Base-by-base conservation (phyloP, 2,888 invertebrate genomes). In the Tenthredo amoena region DNA sequence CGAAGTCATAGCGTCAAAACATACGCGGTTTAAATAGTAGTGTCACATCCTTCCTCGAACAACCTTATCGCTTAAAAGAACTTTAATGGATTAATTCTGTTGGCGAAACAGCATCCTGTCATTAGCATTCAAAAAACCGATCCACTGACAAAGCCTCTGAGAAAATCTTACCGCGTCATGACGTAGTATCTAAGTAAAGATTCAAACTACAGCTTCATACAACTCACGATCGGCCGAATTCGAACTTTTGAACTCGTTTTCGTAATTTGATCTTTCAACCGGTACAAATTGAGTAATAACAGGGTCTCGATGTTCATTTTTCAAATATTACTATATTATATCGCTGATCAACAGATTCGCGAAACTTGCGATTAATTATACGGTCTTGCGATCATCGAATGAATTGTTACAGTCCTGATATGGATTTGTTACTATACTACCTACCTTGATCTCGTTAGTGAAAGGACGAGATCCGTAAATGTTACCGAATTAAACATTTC, bases 1-100 rank as follows among this genome's bases (percentile, higher is more conserved):
- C 34, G 68, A 68, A 15, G 15, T 34, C 34, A 18, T 26, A 68
- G 26, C 12, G 21, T 40, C n/a, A 31, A 74, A 74, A 31, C 37
- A 47, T 18, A 7, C 3, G 55, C 34, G 77, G 50, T 77, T 55
- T 34, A 18, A 15, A 47, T 31, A 34, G 72, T 40, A 43, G 12
- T 10, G 43, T 74, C n/a, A 77, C 34, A 77, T 55, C 55, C 34
- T 77, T 77, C 77, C 34, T 77, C 26, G 77, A 77, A 77, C 55
- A n/a, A 77, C 34, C 21, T 50, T 47, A 71, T 12, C 37, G 34
- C 10, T 43, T 77, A 2, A 31, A 2, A 31, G 40, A 76, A 47
- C 12, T 26, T 18, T 77, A 77, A 77, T 77, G 77, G 55, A 55
- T 26, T 55, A 77, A 7, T 55, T 77, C 34, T 77, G 77, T 77